Evolutionary conservation across 2,797 vertebrate species (phyloP), one percentile per base, ranked within the genome.

Genomic region (Tympanoctomys barrerae): DNA sequence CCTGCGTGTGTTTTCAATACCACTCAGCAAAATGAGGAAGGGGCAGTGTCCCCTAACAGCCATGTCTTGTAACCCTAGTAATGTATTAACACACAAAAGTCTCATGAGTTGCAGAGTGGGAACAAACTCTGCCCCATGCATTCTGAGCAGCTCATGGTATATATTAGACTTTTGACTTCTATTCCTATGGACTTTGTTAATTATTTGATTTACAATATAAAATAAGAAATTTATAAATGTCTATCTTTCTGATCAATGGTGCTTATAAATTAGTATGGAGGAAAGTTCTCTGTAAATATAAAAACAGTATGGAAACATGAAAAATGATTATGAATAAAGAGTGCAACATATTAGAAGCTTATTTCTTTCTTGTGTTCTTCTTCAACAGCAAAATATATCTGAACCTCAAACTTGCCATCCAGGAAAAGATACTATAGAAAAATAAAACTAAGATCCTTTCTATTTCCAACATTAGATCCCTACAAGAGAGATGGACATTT

Each of bases 401-500:
- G 42, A 73, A n/a, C 4, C 46, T 96, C 62, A 59, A 16, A 89
- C 87, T 95, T 93, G 12, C 86, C 46, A 71, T 80, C 68, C 21
- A 80, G 78, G 79, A 88, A 94, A 96, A 85, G 21, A 77, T 49
- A 11, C 2, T 93, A 4, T 13, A 89, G 84, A 96, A 94, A 42
- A 96, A 52, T 75, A 39, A 95, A 95, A 77, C 36, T 77, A 88
- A 94, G 31, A 36, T 52, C 46, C 80, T 36, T 95, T 94, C 42
- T 82, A 54, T 36, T 52, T 86, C 79, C 93, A 93, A 94, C 68
- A 95, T 96, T 93, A 96, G 94, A 82, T 90, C 85, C 81, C 71
- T 80, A 64, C 96, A 96, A 97, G 89, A 92, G 78, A 91, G 68
- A 77, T 97, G 94, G 75, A 95, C 64, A 96, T 75, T 96, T 97